Evolutionary conservation across 1,140 invertebrate genomes (phyloP).

Genomic region (Hesperophylax magnus): DNA sequence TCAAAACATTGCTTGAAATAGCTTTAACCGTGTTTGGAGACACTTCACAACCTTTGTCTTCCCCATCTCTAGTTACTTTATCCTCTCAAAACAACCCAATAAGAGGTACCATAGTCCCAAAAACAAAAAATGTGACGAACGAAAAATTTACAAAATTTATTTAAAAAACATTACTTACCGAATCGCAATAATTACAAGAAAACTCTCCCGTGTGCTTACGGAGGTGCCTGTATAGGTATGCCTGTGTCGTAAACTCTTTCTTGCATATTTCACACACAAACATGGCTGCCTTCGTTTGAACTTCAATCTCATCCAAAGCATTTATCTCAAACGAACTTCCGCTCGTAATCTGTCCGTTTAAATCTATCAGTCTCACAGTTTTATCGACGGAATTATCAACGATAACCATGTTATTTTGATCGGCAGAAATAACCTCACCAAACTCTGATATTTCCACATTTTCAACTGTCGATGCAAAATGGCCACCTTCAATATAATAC

Average conservation of each 20-base stretch:
- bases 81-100: too few relatives aligned
- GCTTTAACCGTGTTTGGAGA: too few relatives aligned
- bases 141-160: too few relatives aligned
- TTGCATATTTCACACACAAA: constrained; percentile 71
- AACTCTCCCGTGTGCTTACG: constrained; percentile 70
- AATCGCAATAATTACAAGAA: constrained; percentile 64
- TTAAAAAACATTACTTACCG: constrained; percentile 56
- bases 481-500: constrained; percentile 1
- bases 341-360: constrained; percentile 3
- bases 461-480: constrained; percentile 8
- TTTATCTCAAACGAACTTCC: neutral
- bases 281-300: neutral
- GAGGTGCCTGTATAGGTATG: constrained; percentile 69
- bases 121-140: too few relatives aligned
- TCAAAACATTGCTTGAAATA: too few relatives aligned
- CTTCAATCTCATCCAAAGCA: neutral
- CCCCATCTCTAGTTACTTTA: too few relatives aligned
- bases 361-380: constrained; percentile 13
- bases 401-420: constrained; percentile 1
- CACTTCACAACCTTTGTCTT: too few relatives aligned
- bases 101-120: too few relatives aligned
- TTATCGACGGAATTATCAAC: constrained; percentile 25
- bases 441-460: constrained; percentile 21
- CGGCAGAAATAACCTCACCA: neutral
- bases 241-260: constrained; percentile 67